These are phyloP conservation scores for Hoplostethus atlanticus DNA, from an alignment of 2,797 vertebrate genomes.

Conservation along the genomic window DNA sequence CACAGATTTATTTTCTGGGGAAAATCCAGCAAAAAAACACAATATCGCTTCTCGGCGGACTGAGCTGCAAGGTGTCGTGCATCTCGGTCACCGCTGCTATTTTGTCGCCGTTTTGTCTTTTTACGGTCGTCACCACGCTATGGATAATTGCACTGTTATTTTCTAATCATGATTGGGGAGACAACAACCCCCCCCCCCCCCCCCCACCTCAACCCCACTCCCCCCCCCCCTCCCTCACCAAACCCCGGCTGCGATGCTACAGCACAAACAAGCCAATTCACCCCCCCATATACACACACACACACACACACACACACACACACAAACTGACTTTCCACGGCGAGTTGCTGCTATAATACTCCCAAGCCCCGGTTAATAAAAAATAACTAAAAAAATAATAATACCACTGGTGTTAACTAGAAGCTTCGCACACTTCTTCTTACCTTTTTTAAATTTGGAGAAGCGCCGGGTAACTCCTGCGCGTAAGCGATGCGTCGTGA, in stretches of 20 bases:
- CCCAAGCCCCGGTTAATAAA: constrained; percentile 38
- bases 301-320: too few relatives aligned
- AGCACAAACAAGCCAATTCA: constrained; percentile 78
- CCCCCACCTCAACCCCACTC: too few relatives aligned
- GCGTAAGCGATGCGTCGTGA: constrained; percentile 91
- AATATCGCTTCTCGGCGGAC: constrained; percentile 51
- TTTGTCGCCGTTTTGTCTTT: constrained; percentile 77
- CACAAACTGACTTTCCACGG: constrained; percentile 85
- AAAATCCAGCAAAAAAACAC: neutral
- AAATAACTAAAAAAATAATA: too few relatives aligned
- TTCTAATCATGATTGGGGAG: constrained; percentile 89
- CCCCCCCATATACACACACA: constrained; percentile 7
- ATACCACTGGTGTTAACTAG: constrained; percentile 46
- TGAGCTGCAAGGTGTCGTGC: constrained; percentile 86
- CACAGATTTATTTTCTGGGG: constrained; percentile 1
- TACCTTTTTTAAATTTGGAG: constrained; percentile 88
- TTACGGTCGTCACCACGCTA: constrained; percentile 87
- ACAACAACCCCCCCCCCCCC: constrained; percentile 57
- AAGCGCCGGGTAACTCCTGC: constrained; percentile 90
- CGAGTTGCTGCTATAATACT: constrained; percentile 65
- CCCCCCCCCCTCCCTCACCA: constrained; percentile 7
- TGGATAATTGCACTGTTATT: constrained; percentile 92
- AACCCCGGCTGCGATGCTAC: constrained; percentile 84
- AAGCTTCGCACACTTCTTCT: constrained; percentile 90
- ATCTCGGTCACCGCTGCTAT: constrained; percentile 83